Evolutionary conservation across 2,113 vertebrate genomes (phyloP), one percentile per base, ranked within the genome.

Genomic region (Himantopus leucocephalus): DNA sequence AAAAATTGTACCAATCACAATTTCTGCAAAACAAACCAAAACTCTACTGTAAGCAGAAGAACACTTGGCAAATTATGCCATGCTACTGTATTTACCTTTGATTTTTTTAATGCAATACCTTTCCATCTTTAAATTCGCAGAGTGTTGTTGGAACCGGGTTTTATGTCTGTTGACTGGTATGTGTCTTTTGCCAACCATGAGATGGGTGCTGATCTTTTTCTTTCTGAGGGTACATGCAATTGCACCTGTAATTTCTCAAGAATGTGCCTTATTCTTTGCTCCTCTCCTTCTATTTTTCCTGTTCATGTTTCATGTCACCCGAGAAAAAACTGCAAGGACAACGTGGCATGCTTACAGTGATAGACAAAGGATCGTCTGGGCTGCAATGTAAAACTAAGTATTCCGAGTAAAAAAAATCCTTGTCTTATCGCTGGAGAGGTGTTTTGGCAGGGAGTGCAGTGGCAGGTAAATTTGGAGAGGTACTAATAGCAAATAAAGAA

Each of bases 21-120:
- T 91, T 75, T 80, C 76, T 93, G 39, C 64, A 93, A 89, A 94
- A 68, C 32, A 95, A 91, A n/a, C 34, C 22, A 52, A 78, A 78
- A 88, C 18, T 34, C 30, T 53, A 30, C 35, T 41, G 43, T 52
- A 62, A 87, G 39, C 50, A 82, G 34, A 52, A 85, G 32, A 91
- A 34, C 20, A 63, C 63, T 75, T 70, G 27, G 43, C 12, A 82
- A 82, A 48, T 75, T 68, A 37, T 60, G 20, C 17, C 48, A n/a
- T 2, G 1, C 23, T 85, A 26, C 24, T 64, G 8, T 22, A 37
- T 43, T 22, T 68, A 10, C 29, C 16, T 80, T 76, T 67, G 24
- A 53, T 26, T 24, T n/a, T 77, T 80, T 71, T n/a, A 37, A 60
- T 26, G 32, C 21, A 59, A 32, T 55, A 39, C 10, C 13, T 71